phyloP scores from a whole-genome alignment of 2,113 vertebrate genomes.

The Ascaphus truei region DNA sequence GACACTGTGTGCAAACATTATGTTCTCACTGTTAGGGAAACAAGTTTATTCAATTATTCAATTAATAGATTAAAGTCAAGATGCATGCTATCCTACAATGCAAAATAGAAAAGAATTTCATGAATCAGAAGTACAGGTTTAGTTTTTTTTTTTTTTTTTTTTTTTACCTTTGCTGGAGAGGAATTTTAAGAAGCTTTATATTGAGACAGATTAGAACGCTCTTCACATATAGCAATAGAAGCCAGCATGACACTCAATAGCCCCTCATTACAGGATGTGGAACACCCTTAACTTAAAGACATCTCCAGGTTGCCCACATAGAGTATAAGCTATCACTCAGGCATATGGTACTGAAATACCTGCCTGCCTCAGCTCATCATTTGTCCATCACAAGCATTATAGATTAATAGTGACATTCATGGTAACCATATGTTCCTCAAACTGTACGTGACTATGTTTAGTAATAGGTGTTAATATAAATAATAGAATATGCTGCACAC shows the following conservation, averaged over 20 bases:
- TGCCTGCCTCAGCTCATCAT: neutral
- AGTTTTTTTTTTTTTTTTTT: neutral
- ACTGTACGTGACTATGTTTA: too few relatives aligned
- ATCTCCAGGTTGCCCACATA: neutral
- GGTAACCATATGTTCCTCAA: too few relatives aligned
- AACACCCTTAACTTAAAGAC: conserved; percentile 13
- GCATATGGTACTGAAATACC: neutral
- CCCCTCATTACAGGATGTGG: conserved; percentile 23
- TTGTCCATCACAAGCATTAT: neutral
- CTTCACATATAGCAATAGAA: conserved; percentile 18
- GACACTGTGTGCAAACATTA: conserved; percentile 89
- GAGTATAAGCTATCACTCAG: neutral
- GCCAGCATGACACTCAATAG: conserved; percentile 10
- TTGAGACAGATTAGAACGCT: conserved; percentile 1
- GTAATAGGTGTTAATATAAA: too few relatives aligned
- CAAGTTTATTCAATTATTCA: conserved; percentile 97
- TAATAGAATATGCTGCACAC: too few relatives aligned
- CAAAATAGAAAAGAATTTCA: conserved; percentile 62
- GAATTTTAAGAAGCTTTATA: conserved; percentile 5
- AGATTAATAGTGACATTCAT: too few relatives aligned
- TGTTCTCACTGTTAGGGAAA: conserved; percentile 79
- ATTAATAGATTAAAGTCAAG: conserved; percentile 92
- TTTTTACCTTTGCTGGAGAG: neutral
- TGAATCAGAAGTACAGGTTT: conserved; percentile 57
- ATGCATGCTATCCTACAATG: conserved; percentile 79